Conservation (phyloP, 2,888 invertebrate genomes). For the Emmelina monodactyla region DNA sequence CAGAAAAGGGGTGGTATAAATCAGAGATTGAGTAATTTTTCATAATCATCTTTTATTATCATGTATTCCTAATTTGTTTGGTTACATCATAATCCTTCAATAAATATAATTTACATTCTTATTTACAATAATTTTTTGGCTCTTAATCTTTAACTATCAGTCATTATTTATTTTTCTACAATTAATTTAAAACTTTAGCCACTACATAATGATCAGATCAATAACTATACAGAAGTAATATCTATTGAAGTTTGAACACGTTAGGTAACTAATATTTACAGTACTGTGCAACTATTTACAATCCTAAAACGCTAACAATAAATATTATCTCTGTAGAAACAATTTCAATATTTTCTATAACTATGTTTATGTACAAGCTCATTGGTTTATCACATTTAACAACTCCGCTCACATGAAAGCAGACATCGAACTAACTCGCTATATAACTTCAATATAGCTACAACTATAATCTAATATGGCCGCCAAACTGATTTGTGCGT, state of each 20-base stretch:
- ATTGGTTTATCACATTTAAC: conserved; percentile 58
- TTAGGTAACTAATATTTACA: conserved; percentile 40
- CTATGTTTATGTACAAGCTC: conserved; percentile 54
- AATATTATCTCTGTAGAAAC: conserved; percentile 25
- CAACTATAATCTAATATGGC: conserved; percentile 70
- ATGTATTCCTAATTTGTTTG: neutral
- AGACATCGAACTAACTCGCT: neutral
- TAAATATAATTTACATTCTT: conserved; percentile 1
- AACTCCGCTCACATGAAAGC: neutral
- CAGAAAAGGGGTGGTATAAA: neutral
- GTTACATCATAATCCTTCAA: neutral
- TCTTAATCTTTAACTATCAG: neutral
- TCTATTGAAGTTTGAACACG: conserved; percentile 14
- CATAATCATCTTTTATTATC: conserved; percentile 27
- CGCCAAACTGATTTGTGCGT: conserved; percentile 77
- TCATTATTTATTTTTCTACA: neutral
- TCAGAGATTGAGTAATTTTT: conserved; percentile 20
- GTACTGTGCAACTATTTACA: conserved; percentile 14
- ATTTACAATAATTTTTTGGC: conserved; percentile 1
- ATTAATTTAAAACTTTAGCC: neutral
- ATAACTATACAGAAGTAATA: conserved; percentile 1
- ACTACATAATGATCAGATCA: neutral
- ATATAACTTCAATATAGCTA: neutral
- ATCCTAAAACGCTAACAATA: conserved; percentile 38
- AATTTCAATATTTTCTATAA: conserved; percentile 18